Evolutionary conservation across 2,797 vertebrate genomes (phyloP), one percentile per base, ranked within the genome.

Genomic region (Crypturellus tataupa): DNA sequence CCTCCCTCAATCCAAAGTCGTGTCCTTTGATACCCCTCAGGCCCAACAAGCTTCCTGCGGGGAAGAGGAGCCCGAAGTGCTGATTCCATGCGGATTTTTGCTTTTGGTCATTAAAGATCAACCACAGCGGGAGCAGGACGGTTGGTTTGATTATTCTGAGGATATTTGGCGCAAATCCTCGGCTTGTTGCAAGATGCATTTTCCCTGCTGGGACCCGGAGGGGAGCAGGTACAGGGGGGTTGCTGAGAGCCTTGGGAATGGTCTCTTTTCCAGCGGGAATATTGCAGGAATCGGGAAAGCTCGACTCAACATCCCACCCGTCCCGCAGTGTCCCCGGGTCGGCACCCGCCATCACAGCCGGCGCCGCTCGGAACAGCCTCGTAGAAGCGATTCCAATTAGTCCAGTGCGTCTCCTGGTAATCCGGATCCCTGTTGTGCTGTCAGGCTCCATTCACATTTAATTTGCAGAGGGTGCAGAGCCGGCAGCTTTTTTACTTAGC

Each of bases 1-100:
- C 94, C 29, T 95, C 94, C 62, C 85, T 89, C 90, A 92, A 42
- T 84, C 67, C 75, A 21, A 3, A 35, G 15, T 77, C 44, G 13
- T 97, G 92, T 87, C 97, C 97, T 98, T 97, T 96, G 97, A 98
- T 95, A 97, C 95, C 98, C 98, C 98, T 98, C 97, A 97, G 62
- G 5, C 0, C 1, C 84, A 60, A 85, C 44, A 62, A 31, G 42
- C 58, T 93, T 83, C 72, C 67, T 0, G 6, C 72, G 69, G 82
- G 7, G 0, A 47, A 67, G 27, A 87, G 76, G 47, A 47, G 62
- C 73, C 69, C 27, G 89, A 69, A 83, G 47, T 12, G 37, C 49
- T 25, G 63, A 59, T 4, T 55, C 69, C 23, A 4, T 2, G 39
- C 53, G 46, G 62, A 49, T 76, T 37, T 87, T 49, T 18, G 17